Conservation (phyloP, 2,888 invertebrate genomes). For the Phania funesta region DNA sequence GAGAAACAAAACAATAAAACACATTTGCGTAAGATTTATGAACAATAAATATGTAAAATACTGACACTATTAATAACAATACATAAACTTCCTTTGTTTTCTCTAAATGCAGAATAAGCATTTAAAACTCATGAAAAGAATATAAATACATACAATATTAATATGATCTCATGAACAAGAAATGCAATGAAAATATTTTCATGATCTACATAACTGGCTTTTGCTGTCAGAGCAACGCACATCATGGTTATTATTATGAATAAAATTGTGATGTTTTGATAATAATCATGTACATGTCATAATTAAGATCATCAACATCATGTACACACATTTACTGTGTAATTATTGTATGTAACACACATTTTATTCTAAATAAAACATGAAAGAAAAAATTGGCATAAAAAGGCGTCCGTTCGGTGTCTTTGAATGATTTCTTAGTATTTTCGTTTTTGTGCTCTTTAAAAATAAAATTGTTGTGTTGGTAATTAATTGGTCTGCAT, state of each 20-base stretch:
- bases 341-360: conserved; percentile 30
- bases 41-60: not conserved
- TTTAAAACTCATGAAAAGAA: conserved; percentile 5
- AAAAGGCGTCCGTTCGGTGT: conserved; percentile 12
- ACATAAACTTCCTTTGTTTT: conserved; percentile 17
- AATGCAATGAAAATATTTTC: conserved; percentile 20
- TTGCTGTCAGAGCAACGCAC: conserved; percentile 6
- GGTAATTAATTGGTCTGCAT: conserved; percentile 49
- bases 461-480: conserved; percentile 42
- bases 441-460: conserved; percentile 6
- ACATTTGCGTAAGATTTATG: not conserved
- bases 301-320: not conserved
- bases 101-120: conserved; percentile 1
- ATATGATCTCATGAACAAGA: conserved; percentile 45
- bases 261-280: not conserved
- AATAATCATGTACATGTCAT: conserved; percentile 26
- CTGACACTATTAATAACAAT: not conserved
- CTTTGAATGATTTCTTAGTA: conserved; percentile 10
- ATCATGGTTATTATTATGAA: not conserved
- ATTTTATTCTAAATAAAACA: conserved; percentile 9
- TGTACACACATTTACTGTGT: not conserved
- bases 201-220: conserved; percentile 43
- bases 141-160: not conserved
- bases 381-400: conserved; percentile 36
- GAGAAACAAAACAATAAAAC: not conserved